Percentiles rank a stretch among this genome's conserved stretches.
Evolutionary conservation across 2,797 vertebrate genomes (phyloP).

Genomic region (Platalea minor): DNA sequence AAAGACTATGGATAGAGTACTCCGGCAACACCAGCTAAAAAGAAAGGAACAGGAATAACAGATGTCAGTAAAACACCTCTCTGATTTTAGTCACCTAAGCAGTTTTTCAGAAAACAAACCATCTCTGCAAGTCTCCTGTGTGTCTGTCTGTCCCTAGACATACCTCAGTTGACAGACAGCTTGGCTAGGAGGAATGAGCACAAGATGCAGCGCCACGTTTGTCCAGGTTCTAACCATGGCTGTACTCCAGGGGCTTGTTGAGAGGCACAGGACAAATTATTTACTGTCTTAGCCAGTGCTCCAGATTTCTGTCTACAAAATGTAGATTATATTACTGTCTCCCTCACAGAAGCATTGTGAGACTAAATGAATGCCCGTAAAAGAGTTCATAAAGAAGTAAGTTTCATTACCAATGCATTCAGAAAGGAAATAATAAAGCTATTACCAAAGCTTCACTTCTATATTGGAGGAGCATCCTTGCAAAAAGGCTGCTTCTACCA

Average conservation of each 20-base stretch:
- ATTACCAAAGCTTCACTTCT: not conserved
- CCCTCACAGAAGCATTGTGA: not conserved
- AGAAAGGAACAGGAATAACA: constrained; percentile 35
- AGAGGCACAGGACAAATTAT: not conserved
- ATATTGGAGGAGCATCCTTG: not conserved
- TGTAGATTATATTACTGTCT: not conserved
- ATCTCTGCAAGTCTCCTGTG: not conserved
- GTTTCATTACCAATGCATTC: not conserved
- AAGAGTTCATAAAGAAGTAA: not conserved
- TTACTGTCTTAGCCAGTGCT: not conserved
- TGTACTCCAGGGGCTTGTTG: not conserved
- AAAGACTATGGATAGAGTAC: constrained; percentile 96
- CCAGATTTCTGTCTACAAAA: not conserved
- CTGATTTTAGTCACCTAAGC: not conserved
- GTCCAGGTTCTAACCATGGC: not conserved
- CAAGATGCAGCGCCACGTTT: not conserved
- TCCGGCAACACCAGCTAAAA: constrained; percentile 92
- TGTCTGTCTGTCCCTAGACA: not conserved
- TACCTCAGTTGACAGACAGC: not conserved
- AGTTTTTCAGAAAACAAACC: not conserved
- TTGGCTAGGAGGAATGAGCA: not conserved
- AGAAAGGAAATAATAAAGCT: not conserved
- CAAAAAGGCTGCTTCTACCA: not conserved
- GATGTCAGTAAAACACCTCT: not conserved
- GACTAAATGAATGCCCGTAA: not conserved